A percentile compares a stretch with the other conserved stretches of the same genome.
Evolutionary conservation across 2,113 vertebrate species (phyloP).

Genomic region (Stegastes partitus): DNA sequence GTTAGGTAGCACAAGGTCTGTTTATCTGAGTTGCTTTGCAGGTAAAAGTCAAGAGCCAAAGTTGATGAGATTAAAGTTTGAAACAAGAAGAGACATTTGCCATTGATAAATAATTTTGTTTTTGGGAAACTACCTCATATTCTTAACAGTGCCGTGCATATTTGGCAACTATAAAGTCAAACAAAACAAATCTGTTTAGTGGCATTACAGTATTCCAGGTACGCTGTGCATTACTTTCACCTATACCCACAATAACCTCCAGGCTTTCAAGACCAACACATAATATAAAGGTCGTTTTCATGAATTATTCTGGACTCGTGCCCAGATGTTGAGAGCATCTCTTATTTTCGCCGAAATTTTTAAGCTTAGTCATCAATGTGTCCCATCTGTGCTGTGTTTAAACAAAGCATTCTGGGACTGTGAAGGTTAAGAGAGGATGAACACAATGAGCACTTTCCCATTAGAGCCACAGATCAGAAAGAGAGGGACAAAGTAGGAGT

Average conservation of each 20-base stretch:
- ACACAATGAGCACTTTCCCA: slow-evolving; percentile 62
- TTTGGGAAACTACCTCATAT: no score
- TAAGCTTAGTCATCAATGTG: slow-evolving; percentile 81
- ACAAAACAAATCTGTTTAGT: slow-evolving; percentile 2
- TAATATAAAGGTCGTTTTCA: slow-evolving; percentile 73
- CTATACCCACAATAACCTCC: slow-evolving; percentile 23
- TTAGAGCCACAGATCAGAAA: slow-evolving; percentile 51
- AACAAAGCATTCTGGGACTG: slow-evolving; percentile 70
- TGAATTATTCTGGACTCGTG: slow-evolving; percentile 70
- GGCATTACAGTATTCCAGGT: background rate
- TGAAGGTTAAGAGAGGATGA: slow-evolving; percentile 78
- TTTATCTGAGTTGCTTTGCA: no score
- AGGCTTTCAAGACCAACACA: slow-evolving; percentile 45
- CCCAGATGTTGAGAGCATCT: slow-evolving; percentile 80
- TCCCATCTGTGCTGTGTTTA: slow-evolving; percentile 77
- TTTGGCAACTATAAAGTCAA: background rate
- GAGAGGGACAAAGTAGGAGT: slow-evolving; percentile 32
- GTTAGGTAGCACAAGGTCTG: no score
- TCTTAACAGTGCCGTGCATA: no score
- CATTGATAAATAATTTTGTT: background rate
- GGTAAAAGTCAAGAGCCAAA: no score
- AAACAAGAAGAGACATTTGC: background rate
- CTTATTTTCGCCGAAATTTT: slow-evolving; percentile 66
- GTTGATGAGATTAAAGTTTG: no score
- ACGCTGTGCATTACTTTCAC: slow-evolving; percentile 12